Base-by-base conservation (phyloP, 37 sponge, comb jelly and placozoan genomes). In the Lycopodina hypogea region DNA sequence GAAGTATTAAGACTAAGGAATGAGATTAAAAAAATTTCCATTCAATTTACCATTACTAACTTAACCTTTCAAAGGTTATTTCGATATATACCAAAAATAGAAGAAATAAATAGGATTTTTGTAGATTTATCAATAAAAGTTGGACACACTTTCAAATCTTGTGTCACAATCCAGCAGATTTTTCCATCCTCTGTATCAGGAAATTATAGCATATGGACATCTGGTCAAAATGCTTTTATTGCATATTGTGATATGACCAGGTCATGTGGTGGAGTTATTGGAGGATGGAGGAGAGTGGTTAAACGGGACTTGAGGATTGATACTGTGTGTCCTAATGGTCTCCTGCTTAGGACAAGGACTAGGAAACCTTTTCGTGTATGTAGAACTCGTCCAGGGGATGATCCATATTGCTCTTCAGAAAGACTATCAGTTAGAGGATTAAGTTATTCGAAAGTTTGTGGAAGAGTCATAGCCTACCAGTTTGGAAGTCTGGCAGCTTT, bases 211-310 rank as follows among this genome's bases (percentile, higher is more conserved):
- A 7, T 74, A 2, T 56, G 34, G 14, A 26, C 35, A 3, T 57
- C 75, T 22, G 30, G 56, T 57, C 38, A 38, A 19, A 29, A 7
- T 8, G 6, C 75, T 57, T 22, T 57, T n/a, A 33, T 8, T 11
- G 45, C 56, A 38, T 74, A 57, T 23, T 74, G 75, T 56, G 75
- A 74, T 37, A n/a, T n/a, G n/a, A n/a, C n/a, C n/a, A n/a, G n/a
- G n/a, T n/a, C n/a, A n/a, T n/a, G n/a, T n/a, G n/a, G 56, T 74
- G 75, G 53, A 22, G 53, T 56, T 21, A 35, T 35, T 56, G 75
- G 75, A 57, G 59, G 59, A 22, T 74, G 75, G 75, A 74, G 24
- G 59, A 74, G 39, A 39, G 22, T 74, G 38, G 75, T 38, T 35
- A 14, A 9, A 28, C 22, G 55, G 8, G 60, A 74, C 59, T 56